Conservation (phyloP, 2,113 vertebrate species). For the Monopterus albus region DNA sequence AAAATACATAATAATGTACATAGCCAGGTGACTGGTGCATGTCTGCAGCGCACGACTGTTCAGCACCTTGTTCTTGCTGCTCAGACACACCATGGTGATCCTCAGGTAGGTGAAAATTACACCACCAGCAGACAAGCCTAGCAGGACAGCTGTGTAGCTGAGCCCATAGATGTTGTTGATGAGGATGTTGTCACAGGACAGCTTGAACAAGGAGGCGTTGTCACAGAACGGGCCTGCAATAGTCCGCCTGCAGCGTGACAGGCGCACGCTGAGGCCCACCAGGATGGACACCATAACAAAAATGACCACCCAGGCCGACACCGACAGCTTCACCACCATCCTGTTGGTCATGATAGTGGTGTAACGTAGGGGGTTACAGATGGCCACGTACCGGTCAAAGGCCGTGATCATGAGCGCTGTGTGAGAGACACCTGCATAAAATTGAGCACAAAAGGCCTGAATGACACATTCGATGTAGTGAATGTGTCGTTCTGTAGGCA, state of each 20-base stretch:
- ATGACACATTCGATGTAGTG: slow-evolving; percentile 53
- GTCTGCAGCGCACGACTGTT: slow-evolving; percentile 69
- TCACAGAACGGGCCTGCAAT: slow-evolving; percentile 70
- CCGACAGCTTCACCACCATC: slow-evolving; percentile 61
- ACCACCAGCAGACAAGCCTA: slow-evolving; percentile 46
- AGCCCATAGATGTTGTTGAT: slow-evolving; percentile 72
- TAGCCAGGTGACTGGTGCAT: slow-evolving; percentile 64
- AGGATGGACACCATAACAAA: slow-evolving; percentile 21
- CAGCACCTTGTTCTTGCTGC: slow-evolving; percentile 23
- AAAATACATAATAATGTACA: slow-evolving; percentile 60
- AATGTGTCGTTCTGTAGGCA: slow-evolving; percentile 21
- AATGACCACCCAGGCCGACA: slow-evolving; percentile 37
- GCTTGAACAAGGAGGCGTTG: slow-evolving; percentile 71
- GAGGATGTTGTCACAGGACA: slow-evolving; percentile 64
- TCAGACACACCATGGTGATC: slow-evolving; percentile 52
- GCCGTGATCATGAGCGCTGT: slow-evolving; percentile 78
- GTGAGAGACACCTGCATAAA: slow-evolving; percentile 26
- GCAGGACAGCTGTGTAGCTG: slow-evolving; percentile 9
- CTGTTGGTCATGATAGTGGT: slow-evolving; percentile 60
- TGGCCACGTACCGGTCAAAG: slow-evolving; percentile 76
- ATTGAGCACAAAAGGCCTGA: slow-evolving; percentile 73
- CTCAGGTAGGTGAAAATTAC: slow-evolving; percentile 66
- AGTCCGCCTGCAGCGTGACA: slow-evolving; percentile 61
- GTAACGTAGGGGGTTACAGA: slow-evolving; percentile 71
- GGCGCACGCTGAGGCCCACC: slow-evolving; percentile 43